Evolutionary conservation across 2,888 invertebrate genomes (phyloP), one percentile per base, ranked within the genome.

Genomic region (Pheosia tremula): DNA sequence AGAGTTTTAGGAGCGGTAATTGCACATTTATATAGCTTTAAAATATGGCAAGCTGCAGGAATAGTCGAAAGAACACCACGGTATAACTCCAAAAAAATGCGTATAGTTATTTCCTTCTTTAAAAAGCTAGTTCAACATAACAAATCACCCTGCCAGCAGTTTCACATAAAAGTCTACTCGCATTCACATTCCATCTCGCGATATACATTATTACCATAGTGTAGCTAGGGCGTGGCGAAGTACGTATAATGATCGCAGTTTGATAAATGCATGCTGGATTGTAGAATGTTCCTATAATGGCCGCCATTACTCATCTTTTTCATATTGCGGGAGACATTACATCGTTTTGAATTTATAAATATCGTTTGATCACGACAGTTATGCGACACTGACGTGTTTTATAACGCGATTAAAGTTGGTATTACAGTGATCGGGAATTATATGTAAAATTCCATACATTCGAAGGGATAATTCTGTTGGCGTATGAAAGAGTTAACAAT

Each of bases 301-400:
- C 41, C 24, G 41, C 62, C 64, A 68, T 68, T 64, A 64, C 63
- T 71, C 67, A 64, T 63, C 9, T 62, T 74, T 69, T 72, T 69
- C 59, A 67, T 67, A 64, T 64, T 66, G 58, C 59, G 45, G 55
- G 60, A 58, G 43, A 56, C 56, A 67, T 60, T 61, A 63, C 61
- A 56, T 56, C 59, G 50, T 38, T 65, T 62, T 53, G 63, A 66
- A 67, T 69, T 63, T 64, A 69, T 24, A 24, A 24, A 24, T 59
- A 62, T 63, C 41, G 57, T 59, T 57, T 50, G 63, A 69, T 72
- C 66, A 63, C 56, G 58, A 56, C 56, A 24, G 36, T 43, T 45
- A 47, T 47, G 47, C 47, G 47, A 47, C n/a, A 47, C 50, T 9
- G 50, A 50, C 24, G 50, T 24, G 24, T 50, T 50, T 50, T 50